Evolutionary conservation across 2,888 invertebrate genomes (phyloP), one percentile per base, ranked within the genome.

Genomic region (Drosophila acutilabella): DNA sequence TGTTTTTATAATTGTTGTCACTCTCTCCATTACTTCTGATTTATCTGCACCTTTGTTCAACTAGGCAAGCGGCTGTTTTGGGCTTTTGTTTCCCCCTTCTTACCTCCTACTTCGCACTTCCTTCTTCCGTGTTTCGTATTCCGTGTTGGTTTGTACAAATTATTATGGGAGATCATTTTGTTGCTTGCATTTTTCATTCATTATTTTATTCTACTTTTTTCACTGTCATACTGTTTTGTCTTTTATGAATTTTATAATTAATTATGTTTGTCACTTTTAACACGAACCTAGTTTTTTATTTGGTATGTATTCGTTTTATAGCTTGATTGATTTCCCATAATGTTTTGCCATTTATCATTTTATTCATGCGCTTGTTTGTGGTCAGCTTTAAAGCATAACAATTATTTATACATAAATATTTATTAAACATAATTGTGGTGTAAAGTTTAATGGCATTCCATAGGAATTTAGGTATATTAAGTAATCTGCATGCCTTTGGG

Each of bases 131-230:
- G 54, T 11, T 6, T n/a, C n/a, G 30, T 44, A 44, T 11, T 42
- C 30, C 57, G 10, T 26, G 53, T 68, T 65, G 75, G 71, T 72
- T 77, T 75, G 66, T 67, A 86, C 86, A 87, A 88, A 87, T 87
- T 87, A 87, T 75, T 83, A 78, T 83, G 72, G 73, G 71, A 75
- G 75, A 77, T 72, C 77, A 77, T 79, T 85, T 83, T 83, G 81
- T 80, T 76, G 80, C 71, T 51, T 67, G 60, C 78, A 82, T 85
- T 81, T 87, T 78, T 81, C 71, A 83, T 71, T 54, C 6, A 68
- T 62, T 71, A 60, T 62, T 66, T 41, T 56, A 60, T 58, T 70
- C 71, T 53, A 71, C 54, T 76, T 59, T 70, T 58, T 66, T n/a
- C n/a, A n/a, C n/a, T 68, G 54, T 33, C 36, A 50, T 16, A 23